A percentile compares a stretch with the other conserved stretches of the same genome.
phyloP scores from a whole-genome alignment of 1,140 invertebrate species.

The Portunus trituberculatus region DNA sequence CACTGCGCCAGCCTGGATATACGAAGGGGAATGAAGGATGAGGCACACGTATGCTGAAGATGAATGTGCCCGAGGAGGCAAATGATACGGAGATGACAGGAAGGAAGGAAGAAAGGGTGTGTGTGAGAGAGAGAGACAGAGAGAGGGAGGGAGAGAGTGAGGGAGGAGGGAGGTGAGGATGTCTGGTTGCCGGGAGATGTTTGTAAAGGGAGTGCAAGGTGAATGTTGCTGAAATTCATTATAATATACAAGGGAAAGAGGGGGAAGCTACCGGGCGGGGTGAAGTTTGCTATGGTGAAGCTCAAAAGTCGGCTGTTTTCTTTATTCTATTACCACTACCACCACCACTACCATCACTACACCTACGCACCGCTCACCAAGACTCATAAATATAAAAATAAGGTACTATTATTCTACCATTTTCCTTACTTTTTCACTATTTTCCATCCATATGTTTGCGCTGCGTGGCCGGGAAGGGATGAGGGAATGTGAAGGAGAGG shows the following conservation, averaged over 20 bases:
- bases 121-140: no score
- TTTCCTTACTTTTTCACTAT: not conserved
- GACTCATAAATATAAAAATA: no score
- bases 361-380: not conserved
- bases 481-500: not conserved
- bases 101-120: no score
- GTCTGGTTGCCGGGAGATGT: not conserved
- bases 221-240: no score
- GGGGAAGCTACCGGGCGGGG: no score
- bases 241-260: no score
- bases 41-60: not conserved
- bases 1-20: not conserved
- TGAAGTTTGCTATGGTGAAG: no score
- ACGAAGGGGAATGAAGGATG: constrained; percentile 11
- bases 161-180: not conserved
- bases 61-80: not conserved
- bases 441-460: not conserved
- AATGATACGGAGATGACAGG: not conserved
- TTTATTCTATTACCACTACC: not conserved
- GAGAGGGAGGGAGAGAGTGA: no score
- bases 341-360: not conserved
- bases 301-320: no score
- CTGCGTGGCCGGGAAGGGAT: not conserved
- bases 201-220: no score
- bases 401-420: no score